phyloP scores from a whole-genome alignment of 92 coral and sea anemone species.

The Porites lobata region DNA sequence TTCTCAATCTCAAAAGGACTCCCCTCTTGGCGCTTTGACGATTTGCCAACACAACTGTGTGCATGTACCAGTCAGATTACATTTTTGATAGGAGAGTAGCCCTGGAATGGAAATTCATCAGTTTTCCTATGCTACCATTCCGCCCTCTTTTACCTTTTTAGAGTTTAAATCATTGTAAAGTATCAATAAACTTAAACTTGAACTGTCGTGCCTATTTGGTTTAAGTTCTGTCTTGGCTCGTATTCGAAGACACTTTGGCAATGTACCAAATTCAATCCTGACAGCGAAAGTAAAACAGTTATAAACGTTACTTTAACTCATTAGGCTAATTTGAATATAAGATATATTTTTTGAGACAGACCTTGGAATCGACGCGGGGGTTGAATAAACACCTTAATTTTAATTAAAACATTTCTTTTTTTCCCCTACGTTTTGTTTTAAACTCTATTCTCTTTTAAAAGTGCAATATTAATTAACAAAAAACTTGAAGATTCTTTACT shows the following conservation, averaged over 20 bases:
- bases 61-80: background rate
- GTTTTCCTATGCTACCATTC: too few species aligned
- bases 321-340: background rate
- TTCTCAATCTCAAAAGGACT: background rate
- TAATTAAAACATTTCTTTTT: background rate
- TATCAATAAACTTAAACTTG: too few species aligned
- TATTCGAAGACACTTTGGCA: background rate
- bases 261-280: background rate
- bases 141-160: too few species aligned
- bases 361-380: background rate
- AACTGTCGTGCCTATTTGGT: too few species aligned
- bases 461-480: too few species aligned
- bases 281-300: background rate
- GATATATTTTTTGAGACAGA: too few species aligned
- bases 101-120: too few species aligned
- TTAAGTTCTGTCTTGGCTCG: too few species aligned
- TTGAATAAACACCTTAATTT: background rate
- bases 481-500: background rate
- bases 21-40: background rate
- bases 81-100: too few species aligned
- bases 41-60: background rate
- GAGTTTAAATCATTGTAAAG: too few species aligned
- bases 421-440: background rate
- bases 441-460: background rate
- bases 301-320: background rate